Evolutionary conservation across 2,797 vertebrate genomes (phyloP).

Genomic region (Chaetodon trifasciatus): DNA sequence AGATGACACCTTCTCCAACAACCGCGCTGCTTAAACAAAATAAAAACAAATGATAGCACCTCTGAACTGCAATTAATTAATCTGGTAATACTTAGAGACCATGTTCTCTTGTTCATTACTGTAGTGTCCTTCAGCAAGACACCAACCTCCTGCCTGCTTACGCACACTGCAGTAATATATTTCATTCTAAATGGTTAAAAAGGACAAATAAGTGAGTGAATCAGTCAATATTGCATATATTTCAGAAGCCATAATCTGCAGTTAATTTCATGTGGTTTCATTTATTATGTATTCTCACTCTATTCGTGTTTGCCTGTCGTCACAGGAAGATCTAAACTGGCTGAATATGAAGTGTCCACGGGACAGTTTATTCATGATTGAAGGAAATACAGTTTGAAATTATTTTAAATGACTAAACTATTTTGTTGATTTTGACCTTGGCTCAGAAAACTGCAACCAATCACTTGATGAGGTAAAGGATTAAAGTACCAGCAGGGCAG

Average conservation of each 20-base stretch:
- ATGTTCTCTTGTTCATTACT: too few relatives aligned
- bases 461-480: slow-evolving; percentile 3
- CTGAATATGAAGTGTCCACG: background rate
- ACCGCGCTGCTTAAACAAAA: background rate
- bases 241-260: too few relatives aligned
- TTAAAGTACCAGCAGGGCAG: background rate
- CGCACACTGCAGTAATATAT: background rate
- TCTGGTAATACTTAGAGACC: background rate
- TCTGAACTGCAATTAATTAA: background rate
- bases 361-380: background rate
- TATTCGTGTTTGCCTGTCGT: too few relatives aligned
- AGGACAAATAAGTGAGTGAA: too few relatives aligned
- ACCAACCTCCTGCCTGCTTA: background rate
- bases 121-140: background rate
- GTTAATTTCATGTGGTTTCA: too few relatives aligned
- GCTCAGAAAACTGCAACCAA: background rate
- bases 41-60: background rate
- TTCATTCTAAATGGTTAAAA: background rate
- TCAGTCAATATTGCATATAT: too few relatives aligned
- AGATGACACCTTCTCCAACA: background rate
- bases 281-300: too few relatives aligned
- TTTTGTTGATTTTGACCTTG: background rate
- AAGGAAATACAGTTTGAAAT: background rate
- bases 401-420: background rate
- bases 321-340: background rate